These are phyloP conservation scores for Caenorhabditis briggsae DNA, from an alignment of 1,140 invertebrate species.

Conservation along the genomic window DNA sequence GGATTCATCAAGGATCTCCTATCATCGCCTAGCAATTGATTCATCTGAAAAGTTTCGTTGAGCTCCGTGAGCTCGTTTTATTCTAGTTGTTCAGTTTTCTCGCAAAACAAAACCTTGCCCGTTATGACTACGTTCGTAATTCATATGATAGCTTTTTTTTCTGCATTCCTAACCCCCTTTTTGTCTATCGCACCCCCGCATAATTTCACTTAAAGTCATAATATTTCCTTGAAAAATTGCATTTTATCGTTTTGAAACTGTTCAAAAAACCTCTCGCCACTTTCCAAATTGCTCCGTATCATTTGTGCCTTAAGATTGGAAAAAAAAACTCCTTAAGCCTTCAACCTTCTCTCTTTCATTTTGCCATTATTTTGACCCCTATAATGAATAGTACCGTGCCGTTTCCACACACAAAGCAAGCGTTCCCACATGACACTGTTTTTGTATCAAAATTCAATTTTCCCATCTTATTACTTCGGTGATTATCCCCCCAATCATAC, in stretches of 20 bases:
- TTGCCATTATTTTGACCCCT: slow-evolving; percentile 4
- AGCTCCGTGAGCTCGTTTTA: slow-evolving; percentile 27
- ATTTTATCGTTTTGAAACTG: slow-evolving; percentile 4
- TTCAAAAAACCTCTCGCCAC: not conserved
- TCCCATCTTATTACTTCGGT: slow-evolving; percentile 10
- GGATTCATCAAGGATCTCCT: slow-evolving; percentile 63
- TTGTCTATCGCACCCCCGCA: slow-evolving; percentile 10
- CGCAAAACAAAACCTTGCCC: slow-evolving; percentile 1
- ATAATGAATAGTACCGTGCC: slow-evolving; percentile 39
- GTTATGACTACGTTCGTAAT: slow-evolving; percentile 9
- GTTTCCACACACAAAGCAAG: not conserved
- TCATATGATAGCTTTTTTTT: slow-evolving; percentile 45
- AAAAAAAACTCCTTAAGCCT: not conserved
- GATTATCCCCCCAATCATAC: slow-evolving; percentile 35
- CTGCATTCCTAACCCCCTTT: not conserved
- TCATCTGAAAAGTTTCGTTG: not conserved
- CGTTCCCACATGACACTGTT: slow-evolving; percentile 47
- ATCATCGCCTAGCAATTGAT: not conserved
- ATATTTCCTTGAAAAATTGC: not conserved
- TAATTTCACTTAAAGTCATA: slow-evolving; percentile 47
- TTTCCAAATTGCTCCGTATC: slow-evolving; percentile 13
- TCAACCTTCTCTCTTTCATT: not conserved
- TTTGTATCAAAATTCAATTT: not conserved
- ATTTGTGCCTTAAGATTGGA: slow-evolving; percentile 10
- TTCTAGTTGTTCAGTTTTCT: not conserved